A percentile compares a stretch with the other conserved stretches of the same genome.
These are phyloP conservation scores for Caenorhabditis sp. DNA, from an alignment of 2,888 invertebrate species.

Conservation along the genomic window DNA sequence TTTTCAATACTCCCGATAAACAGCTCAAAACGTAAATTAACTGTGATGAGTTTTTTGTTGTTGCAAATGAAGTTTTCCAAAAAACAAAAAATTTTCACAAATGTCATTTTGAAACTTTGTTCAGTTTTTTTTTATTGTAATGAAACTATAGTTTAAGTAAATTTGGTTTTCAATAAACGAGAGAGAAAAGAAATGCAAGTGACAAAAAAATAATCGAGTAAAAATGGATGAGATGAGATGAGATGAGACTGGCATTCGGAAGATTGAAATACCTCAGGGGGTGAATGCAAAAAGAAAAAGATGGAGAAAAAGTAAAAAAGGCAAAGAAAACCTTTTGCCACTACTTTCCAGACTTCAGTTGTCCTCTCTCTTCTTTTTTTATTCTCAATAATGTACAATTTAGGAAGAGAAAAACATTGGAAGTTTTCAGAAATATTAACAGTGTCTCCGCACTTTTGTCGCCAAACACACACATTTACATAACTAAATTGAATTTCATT, in stretches of 20 bases:
- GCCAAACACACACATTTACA: background rate
- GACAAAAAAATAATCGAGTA: background rate
- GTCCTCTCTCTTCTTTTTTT: conserved; percentile 8
- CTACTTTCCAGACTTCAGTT: background rate
- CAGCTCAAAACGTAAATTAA: too few species aligned
- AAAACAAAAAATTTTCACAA: too few species aligned
- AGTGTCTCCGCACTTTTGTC: background rate
- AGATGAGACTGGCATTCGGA: conserved; percentile 9
- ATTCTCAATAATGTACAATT: conserved; percentile 42
- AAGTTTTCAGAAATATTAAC: background rate
- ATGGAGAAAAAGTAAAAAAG: conserved; percentile 16
- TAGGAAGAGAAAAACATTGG: background rate
- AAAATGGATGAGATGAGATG: background rate
- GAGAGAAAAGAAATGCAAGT: background rate
- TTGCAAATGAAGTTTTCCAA: too few species aligned
- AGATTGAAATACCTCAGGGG: conserved; percentile 36
- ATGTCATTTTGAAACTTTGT: too few species aligned
- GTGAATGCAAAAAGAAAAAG: conserved; percentile 2
- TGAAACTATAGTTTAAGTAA: too few species aligned
- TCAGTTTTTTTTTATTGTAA: too few species aligned
- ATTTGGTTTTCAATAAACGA: too few species aligned
- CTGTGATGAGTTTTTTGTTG: too few species aligned
- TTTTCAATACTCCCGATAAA: too few species aligned
- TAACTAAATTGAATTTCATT: background rate
- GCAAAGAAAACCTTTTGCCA: conserved; percentile 14